Evolutionary conservation across 2,888 invertebrate species (phyloP), one percentile per base, ranked within the genome.

Genomic region (Eupsilia transversa): DNA sequence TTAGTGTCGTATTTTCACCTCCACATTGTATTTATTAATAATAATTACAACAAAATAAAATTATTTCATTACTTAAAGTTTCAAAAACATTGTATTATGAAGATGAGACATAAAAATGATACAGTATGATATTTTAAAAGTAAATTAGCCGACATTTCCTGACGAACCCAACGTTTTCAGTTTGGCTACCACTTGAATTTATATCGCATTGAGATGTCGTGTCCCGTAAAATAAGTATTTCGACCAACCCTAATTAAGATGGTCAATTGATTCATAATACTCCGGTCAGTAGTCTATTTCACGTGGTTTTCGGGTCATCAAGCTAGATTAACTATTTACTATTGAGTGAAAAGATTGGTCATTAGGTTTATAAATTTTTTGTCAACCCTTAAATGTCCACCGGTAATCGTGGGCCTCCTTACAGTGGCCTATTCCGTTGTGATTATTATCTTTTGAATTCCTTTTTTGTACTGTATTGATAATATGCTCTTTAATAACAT

Each of bases 221-320:
- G 82, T 82, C 71, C 83, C 82, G 71, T 75, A 66, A 75, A 74
- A 73, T 77, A 83, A 78, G 70, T 72, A 78, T 78, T 72, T 61
- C 57, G 52, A 41, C 20, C 23, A 66, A 66, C 82, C 85, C 72
- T 85, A 75, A 83, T 83, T 83, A 75, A 65, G 33, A 75, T 78
- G 82, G 83, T 83, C 85, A 82, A 78, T 82, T 82, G 79, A 43
- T 43, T 74, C 64, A 23, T 71, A 74, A 82, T 80, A 46, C 64
- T 75, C 30, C 14, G 23, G 35, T 33, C 35, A 63, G n/a, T 33
- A 33, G 23, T 30, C 27, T 60, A 33, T 65, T 49, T 70, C 38
- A 35, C n/a, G 63, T 27, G 46, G 52, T 46, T 56, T 68, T 35
- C 1, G 56, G 57, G 23, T 65, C 46, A 66, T 14, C 30, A 49